Percentiles rank a stretch among this genome's conserved stretches.
phyloP scores from a whole-genome alignment of 2,113 vertebrate species.

The Siniperca knerii region DNA sequence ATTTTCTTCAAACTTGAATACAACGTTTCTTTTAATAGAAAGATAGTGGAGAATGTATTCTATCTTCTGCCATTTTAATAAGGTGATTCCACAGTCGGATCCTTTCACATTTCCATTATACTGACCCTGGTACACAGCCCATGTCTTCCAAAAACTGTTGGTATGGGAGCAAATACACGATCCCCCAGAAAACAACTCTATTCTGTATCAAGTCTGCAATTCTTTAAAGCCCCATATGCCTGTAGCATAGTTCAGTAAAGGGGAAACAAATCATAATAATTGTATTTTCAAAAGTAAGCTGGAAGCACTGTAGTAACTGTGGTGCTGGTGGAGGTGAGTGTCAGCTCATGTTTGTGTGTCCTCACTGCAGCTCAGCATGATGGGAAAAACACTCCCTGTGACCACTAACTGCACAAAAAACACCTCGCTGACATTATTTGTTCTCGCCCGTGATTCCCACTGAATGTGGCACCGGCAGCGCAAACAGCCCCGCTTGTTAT shows the following conservation, averaged over 20 bases:
- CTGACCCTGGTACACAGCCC: not conserved
- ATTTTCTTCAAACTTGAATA: not conserved
- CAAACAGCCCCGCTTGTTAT: conserved; percentile 68
- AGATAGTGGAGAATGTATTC: not conserved
- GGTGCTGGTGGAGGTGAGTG: conserved; percentile 10
- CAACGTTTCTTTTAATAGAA: not conserved
- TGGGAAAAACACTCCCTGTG: conserved; percentile 57
- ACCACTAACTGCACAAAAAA: conserved; percentile 55
- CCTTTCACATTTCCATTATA: not conserved
- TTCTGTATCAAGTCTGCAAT: not conserved
- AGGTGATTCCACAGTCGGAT: not conserved
- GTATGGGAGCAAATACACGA: not conserved
- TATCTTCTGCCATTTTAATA: not conserved
- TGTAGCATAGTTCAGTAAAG: not conserved
- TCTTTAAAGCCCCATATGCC: not conserved
- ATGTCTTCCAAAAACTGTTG: not conserved
- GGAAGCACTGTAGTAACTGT: not conserved
- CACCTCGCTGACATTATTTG: conserved; percentile 48
- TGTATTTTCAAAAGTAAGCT: not conserved
- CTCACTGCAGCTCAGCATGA: conserved; percentile 57
- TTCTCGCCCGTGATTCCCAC: conserved; percentile 50
- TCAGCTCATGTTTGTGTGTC: conserved; percentile 42
- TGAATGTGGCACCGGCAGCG: conserved; percentile 49
- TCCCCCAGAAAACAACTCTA: not conserved
- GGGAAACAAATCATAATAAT: not conserved